Base-by-base conservation (phyloP, 2,113 vertebrate species). In the Taxidea taxus region DNA sequence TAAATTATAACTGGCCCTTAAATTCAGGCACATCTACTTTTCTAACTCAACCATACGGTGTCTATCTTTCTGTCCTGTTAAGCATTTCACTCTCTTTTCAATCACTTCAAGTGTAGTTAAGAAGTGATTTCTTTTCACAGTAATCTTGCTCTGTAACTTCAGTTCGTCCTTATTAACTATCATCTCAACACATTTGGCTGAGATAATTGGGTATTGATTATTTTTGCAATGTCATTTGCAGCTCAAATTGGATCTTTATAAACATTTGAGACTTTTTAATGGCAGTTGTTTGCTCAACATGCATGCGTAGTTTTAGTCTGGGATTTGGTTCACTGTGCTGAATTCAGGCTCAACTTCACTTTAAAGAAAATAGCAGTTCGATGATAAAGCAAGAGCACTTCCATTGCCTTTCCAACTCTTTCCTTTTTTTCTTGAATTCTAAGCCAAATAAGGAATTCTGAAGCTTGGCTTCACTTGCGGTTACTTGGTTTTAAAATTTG, bases 131-230 rank as follows among this genome's bases (percentile, higher is more conserved):
- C 88, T 94, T 75, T 95, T 88, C 51, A 44, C 12, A 78, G 62
- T 84, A 44, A 64, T 94, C 81, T 93, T 98, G 64, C 92, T 87
- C 29, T 94, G 87, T 84, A 95, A 51, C 56, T 95, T 95, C 44
- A 90, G 47, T 82, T 92, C 97, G n/a, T 87, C 62, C 56, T 70
- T 94, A 85, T 84, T 93, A 78, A 58, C 21, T 86, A 78, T 94
- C 90, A 85, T 4, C 27, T 87, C 47, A 96, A 54, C 37, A 51
- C 89, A 80, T 87, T 95, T 88, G n/a, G 27, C 82, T 58, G 66
- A 97, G 75, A 83, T 97, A 82, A 95, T 84, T 96, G 66, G 0
- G 31, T 96, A 94, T 88, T 93, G 96, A 94, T 94, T 90, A 81
- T 64, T 92, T 97, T 85, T 88, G 54, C 72, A 20, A 64, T 97